phyloP scores from a whole-genome alignment of 2,113 vertebrate genomes.

The Rhineura floridana region DNA sequence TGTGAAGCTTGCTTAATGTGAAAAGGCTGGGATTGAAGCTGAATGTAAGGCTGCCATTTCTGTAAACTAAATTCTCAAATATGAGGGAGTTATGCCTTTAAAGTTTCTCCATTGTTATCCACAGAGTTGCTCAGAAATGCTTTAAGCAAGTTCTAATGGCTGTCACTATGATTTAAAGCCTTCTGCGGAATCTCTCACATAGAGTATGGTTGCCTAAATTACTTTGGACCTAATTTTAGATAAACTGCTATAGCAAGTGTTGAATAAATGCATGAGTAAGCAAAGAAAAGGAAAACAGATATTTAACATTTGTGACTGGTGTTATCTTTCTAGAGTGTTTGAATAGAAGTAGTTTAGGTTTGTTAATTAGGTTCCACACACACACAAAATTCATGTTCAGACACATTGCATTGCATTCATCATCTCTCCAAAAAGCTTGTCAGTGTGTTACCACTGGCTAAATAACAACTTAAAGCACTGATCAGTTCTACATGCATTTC shows the following conservation, averaged over 20 bases:
- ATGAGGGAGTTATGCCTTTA: conserved; percentile 13
- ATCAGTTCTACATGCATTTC: conserved; percentile 57
- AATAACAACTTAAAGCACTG: not conserved
- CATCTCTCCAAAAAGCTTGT: conserved; percentile 69
- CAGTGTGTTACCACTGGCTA: conserved; percentile 43
- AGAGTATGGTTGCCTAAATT: conserved; percentile 78
- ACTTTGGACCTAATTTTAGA: conserved; percentile 82
- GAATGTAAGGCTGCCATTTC: conserved; percentile 18
- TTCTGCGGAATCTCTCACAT: conserved; percentile 71
- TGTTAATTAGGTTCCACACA: conserved; percentile 70
- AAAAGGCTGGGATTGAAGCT: not conserved
- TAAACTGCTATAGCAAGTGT: conserved; percentile 74
- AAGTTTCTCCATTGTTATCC: conserved; percentile 52
- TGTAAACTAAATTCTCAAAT: conserved; percentile 45
- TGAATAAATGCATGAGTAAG: conserved; percentile 81
- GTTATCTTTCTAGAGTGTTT: conserved; percentile 73
- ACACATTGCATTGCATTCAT: conserved; percentile 70
- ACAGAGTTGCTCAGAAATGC: conserved; percentile 68
- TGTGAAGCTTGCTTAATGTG: not conserved
- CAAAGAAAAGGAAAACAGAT: conserved; percentile 77
- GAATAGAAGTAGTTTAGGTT: conserved; percentile 68
- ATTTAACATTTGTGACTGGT: conserved; percentile 75
- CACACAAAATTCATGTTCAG: conserved; percentile 58
- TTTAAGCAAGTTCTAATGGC: conserved; percentile 74
- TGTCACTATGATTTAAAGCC: conserved; percentile 83